A percentile compares a stretch with the other conserved stretches of the same genome.
Evolutionary conservation across 2,113 vertebrate species (phyloP).

Genomic region (Sebastes fasciatus): DNA sequence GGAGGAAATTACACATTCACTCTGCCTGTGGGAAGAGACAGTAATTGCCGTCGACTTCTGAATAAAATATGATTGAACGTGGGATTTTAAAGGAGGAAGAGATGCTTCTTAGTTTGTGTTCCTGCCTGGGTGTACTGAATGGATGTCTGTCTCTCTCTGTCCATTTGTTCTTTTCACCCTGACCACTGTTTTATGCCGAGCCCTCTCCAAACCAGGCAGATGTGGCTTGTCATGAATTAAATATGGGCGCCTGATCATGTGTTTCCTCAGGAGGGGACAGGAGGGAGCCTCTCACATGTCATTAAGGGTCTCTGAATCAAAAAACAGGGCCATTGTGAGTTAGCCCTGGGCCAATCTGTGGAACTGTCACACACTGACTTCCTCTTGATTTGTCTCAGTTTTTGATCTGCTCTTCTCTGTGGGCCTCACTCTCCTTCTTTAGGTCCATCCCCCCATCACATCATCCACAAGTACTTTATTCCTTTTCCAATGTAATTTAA

Average conservation of each 20-base stretch:
- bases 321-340: constrained; percentile 62
- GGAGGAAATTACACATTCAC: constrained; percentile 82
- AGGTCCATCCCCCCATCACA: neutral
- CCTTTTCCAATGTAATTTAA: constrained; percentile 17
- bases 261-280: constrained; percentile 78
- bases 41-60: constrained; percentile 80
- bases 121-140: constrained; percentile 50
- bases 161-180: constrained; percentile 65
- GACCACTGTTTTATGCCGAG: constrained; percentile 75
- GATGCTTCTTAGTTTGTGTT: constrained; percentile 50
- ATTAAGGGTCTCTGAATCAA: constrained; percentile 76
- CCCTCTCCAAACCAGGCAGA: constrained; percentile 71
- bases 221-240: constrained; percentile 86
- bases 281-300: constrained; percentile 83
- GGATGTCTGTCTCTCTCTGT: constrained; percentile 56
- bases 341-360: constrained; percentile 48
- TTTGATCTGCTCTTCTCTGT: constrained; percentile 46
- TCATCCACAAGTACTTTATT: neutral
- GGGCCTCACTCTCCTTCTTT: neutral
- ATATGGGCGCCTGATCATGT: constrained; percentile 80
- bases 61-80: constrained; percentile 84
- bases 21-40: constrained; percentile 70
- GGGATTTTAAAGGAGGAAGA: constrained; percentile 63
- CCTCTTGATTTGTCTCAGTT: constrained; percentile 40
- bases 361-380: constrained; percentile 62